Conservation (phyloP, 2,888 invertebrate species). For the Ditula angustiorana region DNA sequence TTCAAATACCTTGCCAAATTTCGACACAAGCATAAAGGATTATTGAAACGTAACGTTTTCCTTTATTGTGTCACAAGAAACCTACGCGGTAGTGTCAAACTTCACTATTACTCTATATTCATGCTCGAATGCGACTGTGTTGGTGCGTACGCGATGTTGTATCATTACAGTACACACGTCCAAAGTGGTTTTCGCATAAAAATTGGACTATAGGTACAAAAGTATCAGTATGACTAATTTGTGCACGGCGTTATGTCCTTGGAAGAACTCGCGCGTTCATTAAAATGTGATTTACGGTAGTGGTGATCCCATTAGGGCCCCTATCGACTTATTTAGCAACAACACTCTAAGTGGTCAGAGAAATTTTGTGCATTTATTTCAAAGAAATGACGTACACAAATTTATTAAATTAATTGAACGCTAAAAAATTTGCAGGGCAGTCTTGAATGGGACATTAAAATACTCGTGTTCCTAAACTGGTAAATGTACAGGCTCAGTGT, state of each 20-base stretch:
- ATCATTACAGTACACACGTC: neutral
- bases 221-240: conserved; percentile 25
- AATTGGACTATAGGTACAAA: conserved; percentile 5
- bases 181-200: conserved; percentile 16
- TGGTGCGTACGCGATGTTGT: neutral
- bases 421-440: no score
- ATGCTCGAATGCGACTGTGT: neutral
- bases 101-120: neutral
- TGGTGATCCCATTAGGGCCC: conserved; percentile 36
- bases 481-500: no score
- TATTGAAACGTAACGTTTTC: neutral
- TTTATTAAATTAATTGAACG: neutral
- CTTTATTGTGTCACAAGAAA: neutral
- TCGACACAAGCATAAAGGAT: conserved; percentile 5
- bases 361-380: conserved; percentile 29
- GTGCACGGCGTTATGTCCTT: conserved; percentile 24
- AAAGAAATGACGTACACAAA: conserved; percentile 9
- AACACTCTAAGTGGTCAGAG: conserved; percentile 16
- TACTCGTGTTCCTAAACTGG: no score
- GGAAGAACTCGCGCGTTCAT: conserved; percentile 24
- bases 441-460: no score
- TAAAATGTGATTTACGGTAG: conserved; percentile 32
- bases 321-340: conserved; percentile 27
- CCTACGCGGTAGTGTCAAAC: neutral
- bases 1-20: conserved; percentile 40